Conservation (phyloP, 2,888 invertebrate species). For the Eristalinus aeneus region DNA sequence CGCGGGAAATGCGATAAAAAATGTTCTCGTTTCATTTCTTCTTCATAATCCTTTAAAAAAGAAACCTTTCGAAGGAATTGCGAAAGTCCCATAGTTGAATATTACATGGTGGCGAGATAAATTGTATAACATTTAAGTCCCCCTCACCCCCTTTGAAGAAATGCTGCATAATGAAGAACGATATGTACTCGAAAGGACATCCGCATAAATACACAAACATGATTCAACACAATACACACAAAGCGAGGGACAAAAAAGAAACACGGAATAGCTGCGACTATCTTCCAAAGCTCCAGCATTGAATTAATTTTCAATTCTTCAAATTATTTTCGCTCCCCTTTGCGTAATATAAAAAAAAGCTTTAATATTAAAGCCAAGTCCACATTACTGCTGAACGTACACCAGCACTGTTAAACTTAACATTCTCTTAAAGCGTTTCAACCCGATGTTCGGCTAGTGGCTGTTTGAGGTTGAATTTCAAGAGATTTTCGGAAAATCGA, state of each 20-base stretch:
- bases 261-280: neutral
- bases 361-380: conserved; percentile 51
- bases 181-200: neutral
- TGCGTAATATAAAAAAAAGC: conserved; percentile 41
- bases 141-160: neutral
- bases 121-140: neutral
- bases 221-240: neutral
- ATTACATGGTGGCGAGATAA: neutral
- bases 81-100: neutral
- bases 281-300: neutral
- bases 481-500: conserved; percentile 56
- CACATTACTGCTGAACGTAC: neutral
- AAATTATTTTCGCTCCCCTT: conserved; percentile 12
- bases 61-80: too few species aligned
- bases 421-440: conserved; percentile 51
- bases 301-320: neutral
- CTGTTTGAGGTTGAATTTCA: conserved; percentile 39
- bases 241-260: neutral
- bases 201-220: neutral
- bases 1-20: neutral
- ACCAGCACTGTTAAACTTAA: neutral
- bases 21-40: too few species aligned
- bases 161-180: neutral
- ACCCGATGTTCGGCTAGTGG: conserved; percentile 23
- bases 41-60: too few species aligned